A percentile compares a stretch with the other conserved stretches of the same genome.
These are phyloP conservation scores for Steromphala cineraria DNA, from an alignment of 2,888 invertebrate genomes.

Conservation along the genomic window DNA sequence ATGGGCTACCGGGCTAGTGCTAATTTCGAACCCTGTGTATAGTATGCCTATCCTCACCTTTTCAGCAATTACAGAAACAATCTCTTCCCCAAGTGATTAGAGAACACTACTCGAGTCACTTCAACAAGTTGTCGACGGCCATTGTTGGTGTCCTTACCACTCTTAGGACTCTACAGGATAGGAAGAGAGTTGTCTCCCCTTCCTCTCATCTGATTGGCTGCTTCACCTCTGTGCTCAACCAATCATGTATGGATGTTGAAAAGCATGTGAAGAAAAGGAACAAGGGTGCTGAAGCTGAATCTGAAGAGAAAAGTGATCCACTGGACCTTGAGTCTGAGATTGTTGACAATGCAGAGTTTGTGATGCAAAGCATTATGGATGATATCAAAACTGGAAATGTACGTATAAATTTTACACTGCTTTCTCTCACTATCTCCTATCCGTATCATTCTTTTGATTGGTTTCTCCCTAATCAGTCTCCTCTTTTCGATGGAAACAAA, in stretches of 20 bases:
- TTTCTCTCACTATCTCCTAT: too few relatives aligned
- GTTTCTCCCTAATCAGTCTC: too few relatives aligned
- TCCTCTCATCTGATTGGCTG: neutral
- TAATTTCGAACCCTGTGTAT: too few relatives aligned
- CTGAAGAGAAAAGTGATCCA: neutral
- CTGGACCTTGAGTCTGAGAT: neutral
- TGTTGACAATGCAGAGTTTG: neutral
- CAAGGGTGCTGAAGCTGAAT: neutral
- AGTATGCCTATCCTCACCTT: neutral
- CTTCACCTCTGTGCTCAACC: neutral
- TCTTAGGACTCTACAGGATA: neutral
- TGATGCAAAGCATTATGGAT: neutral
- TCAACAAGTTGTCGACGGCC: neutral
- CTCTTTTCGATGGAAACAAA: too few relatives aligned
- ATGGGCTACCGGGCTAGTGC: too few relatives aligned
- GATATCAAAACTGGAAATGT: neutral
- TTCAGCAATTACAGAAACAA: neutral
- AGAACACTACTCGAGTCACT: neutral
- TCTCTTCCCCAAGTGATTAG: neutral
- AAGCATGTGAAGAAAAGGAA: neutral
- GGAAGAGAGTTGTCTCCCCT: slow-evolving; percentile 6
- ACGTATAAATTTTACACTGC: neutral
- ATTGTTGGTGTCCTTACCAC: neutral
- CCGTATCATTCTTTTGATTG: too few relatives aligned
- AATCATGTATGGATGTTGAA: neutral